Percentiles rank a stretch among this genome's conserved stretches.
Conservation (phyloP, 2,113 vertebrate genomes). For the Panthera leo region DNA sequence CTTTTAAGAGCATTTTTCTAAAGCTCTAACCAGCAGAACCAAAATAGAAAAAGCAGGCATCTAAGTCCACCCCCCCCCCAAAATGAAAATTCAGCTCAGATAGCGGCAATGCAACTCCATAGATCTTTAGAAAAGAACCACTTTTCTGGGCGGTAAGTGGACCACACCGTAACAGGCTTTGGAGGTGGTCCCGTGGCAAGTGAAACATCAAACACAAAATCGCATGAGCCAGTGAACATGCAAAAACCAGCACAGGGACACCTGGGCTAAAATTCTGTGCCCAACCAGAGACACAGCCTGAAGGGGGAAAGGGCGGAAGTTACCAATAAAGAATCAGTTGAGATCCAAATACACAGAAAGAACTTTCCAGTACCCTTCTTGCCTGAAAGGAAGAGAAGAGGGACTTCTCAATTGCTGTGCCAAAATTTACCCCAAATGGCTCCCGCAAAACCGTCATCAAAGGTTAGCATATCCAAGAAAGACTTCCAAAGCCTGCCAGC, state of each 20-base stretch:
- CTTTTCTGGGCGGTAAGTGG: conserved; percentile 1
- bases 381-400: neutral
- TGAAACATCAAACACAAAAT: neutral
- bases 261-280: neutral
- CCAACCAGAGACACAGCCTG: neutral
- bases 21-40: neutral
- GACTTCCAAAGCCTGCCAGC: neutral
- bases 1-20: conserved; percentile 20
- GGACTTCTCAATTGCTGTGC: neutral
- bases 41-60: conserved; percentile 48
- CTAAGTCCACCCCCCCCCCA: neutral
- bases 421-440: neutral
- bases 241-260: neutral
- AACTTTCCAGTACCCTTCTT: neutral
- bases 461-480: neutral
- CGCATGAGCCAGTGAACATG: neutral
- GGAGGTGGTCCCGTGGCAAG: neutral
- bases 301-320: neutral
- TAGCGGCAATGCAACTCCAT: neutral
- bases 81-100: neutral
- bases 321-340: neutral
- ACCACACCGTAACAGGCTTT: neutral
- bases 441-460: neutral
- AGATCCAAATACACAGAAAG: neutral
- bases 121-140: conserved; percentile 35